phyloP scores from a whole-genome alignment of 2,113 vertebrate genomes.

The Erythrocercus mccallii region DNA sequence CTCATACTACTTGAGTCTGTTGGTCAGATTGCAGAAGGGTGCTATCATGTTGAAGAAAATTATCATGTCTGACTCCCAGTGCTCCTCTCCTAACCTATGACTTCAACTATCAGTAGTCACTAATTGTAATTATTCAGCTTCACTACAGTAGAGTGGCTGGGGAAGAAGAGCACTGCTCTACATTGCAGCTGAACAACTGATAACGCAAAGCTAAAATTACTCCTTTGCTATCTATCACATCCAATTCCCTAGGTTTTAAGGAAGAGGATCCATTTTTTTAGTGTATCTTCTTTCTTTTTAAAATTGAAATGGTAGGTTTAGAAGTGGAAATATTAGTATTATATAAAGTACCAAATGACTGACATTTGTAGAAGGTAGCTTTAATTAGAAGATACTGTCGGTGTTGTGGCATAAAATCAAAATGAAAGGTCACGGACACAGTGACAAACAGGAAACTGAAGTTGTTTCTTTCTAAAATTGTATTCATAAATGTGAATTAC shows the following conservation, averaged over 20 bases:
- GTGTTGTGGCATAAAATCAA: background rate
- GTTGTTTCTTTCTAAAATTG: background rate
- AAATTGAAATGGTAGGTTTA: background rate
- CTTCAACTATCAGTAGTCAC: background rate
- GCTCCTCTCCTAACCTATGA: background rate
- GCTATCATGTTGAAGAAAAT: background rate
- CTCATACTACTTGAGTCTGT: background rate
- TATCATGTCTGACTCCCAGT: background rate
- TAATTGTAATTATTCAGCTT: background rate
- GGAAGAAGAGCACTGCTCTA: background rate
- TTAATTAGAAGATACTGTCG: slow-evolving; percentile 5
- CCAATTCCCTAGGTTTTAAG: background rate
- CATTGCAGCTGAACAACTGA: background rate
- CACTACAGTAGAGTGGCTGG: background rate
- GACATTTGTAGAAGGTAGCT: background rate
- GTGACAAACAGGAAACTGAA: background rate
- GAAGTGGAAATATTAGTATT: background rate
- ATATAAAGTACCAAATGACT: background rate
- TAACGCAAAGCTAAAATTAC: background rate
- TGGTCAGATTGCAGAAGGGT: background rate
- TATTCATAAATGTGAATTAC: background rate
- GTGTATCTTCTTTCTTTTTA: background rate
- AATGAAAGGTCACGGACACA: background rate
- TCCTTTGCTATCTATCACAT: background rate
- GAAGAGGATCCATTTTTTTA: background rate